A percentile compares a stretch with the other conserved stretches of the same genome.
phyloP scores from a whole-genome alignment of 2,888 invertebrate genomes.

The Myathropa florea region DNA sequence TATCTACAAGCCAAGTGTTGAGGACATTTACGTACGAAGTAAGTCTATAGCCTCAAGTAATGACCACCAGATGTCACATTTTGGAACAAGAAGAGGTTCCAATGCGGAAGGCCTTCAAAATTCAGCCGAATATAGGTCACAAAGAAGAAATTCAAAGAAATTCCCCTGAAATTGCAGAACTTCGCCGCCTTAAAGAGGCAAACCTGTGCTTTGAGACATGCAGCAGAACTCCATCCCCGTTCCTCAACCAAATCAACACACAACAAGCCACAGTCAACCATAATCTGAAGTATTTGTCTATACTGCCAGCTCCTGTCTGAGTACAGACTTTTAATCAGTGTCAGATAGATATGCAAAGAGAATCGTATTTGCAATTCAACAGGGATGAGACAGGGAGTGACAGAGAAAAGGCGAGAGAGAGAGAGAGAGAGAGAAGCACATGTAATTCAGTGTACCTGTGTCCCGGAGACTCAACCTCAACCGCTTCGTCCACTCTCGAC shows the following conservation, averaged over 20 bases:
- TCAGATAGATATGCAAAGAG: constrained; percentile 24
- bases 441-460: constrained; percentile 2
- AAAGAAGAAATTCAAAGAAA: not conserved
- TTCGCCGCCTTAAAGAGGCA: not conserved
- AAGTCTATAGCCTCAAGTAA: too few relatives aligned
- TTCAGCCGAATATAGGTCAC: not conserved
- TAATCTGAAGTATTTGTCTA: constrained; percentile 1
- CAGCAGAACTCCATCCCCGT: not conserved
- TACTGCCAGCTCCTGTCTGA: not conserved
- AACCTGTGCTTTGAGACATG: not conserved
- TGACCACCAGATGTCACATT: not conserved
- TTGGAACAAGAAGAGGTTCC: not conserved
- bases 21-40: too few relatives aligned
- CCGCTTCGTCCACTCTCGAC: too few relatives aligned
- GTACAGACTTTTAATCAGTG: constrained; percentile 43
- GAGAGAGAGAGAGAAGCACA: not conserved
- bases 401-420: not conserved
- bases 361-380: constrained; percentile 60
- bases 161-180: not conserved
- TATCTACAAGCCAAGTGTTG: too few relatives aligned
- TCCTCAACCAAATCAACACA: not conserved
- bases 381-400: not conserved
- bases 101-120: not conserved
- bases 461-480: not conserved
- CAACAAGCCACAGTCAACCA: not conserved